A percentile compares a stretch with the other conserved stretches of the same genome.
phyloP scores from a whole-genome alignment of 2,113 vertebrate species.

The Cryptotis parvus region DNA sequence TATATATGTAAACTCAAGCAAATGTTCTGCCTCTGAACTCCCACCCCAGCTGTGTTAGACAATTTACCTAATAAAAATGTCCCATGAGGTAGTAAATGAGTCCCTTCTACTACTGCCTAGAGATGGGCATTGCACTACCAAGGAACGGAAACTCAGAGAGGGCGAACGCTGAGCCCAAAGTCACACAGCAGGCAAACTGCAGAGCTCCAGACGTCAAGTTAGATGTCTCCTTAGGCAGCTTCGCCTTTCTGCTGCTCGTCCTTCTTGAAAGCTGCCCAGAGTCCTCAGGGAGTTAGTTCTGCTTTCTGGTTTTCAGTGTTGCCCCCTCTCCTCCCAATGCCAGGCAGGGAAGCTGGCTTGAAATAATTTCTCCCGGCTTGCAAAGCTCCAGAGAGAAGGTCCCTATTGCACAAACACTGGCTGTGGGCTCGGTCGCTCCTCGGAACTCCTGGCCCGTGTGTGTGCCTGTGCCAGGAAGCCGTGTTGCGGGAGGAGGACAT shows the following conservation, averaged over 20 bases:
- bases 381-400: no score
- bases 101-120: neutral
- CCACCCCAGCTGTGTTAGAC: no score
- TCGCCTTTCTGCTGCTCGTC: fast-evolving
- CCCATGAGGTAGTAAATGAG: neutral
- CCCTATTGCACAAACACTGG: neutral
- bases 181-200: neutral
- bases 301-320: neutral
- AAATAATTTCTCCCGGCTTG: no score
- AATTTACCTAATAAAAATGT: neutral
- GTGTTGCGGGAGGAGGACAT: neutral
- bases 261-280: neutral
- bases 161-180: no score
- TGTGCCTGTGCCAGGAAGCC: neutral
- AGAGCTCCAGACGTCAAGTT: no score
- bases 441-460: neutral
- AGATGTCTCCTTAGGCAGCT: no score
- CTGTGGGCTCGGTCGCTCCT: neutral
- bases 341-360: no score
- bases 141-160: neutral
- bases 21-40: no score
- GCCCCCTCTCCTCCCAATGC: neutral
- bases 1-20: no score
- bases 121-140: neutral
- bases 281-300: neutral